These are phyloP conservation scores for Sus scrofa DNA, from an alignment of 2,113 vertebrate genomes.

Conservation along the genomic window T2T-Sscrofa CM000820.6:11175001-11175500, in stretches of 20 bases:
- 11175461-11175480: background rate
- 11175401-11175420: background rate
- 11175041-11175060: background rate
- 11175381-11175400: background rate
- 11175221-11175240: background rate
- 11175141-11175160: background rate
- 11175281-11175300: background rate
- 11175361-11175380: background rate
- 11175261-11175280: background rate
- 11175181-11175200: conserved; percentile 15
- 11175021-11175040: background rate
- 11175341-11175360: background rate
- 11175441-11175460: conserved; percentile 14
- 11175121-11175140: background rate
- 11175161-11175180: background rate
- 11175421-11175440: background rate
- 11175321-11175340: conserved; percentile 19
- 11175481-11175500: background rate
- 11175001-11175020: background rate
- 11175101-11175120: background rate
- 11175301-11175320: background rate
- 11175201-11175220: background rate
- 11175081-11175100: background rate
- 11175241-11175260: background rate
- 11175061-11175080: conserved; percentile 13